Conservation (phyloP, 2,113 vertebrate species). For the Butorides virescens region DNA sequence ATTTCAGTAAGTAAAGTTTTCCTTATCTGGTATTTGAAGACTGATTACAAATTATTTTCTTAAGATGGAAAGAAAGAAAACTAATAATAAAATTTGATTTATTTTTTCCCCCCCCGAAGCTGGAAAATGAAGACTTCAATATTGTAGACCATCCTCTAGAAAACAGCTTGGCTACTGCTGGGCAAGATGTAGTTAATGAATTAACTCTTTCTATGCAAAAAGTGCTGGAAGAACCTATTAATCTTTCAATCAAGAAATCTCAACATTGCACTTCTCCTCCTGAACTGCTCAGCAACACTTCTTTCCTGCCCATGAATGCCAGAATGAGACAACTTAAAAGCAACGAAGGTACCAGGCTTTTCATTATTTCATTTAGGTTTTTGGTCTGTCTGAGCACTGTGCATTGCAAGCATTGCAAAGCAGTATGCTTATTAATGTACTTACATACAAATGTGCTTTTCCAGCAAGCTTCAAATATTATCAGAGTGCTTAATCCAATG, state of each 20-base stretch:
- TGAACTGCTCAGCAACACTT: slow-evolving; percentile 1
- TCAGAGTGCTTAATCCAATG: slow-evolving; percentile 4
- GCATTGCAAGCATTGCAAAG: neutral
- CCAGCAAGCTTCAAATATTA: neutral
- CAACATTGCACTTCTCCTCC: slow-evolving; percentile 9
- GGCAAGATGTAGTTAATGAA: slow-evolving; percentile 57
- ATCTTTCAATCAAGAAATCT: slow-evolving; percentile 78
- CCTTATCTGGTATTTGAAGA: neutral
- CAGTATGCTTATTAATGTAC: neutral
- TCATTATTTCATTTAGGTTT: neutral
- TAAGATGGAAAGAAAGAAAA: neutral
- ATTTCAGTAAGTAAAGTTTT: neutral
- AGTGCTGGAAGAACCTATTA: slow-evolving; percentile 80
- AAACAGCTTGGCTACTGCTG: slow-evolving; percentile 10
- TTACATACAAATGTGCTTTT: neutral
- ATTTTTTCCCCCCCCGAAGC: slow-evolving; percentile 39
- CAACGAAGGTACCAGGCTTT: slow-evolving; percentile 70
- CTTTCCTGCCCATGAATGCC: slow-evolving; percentile 22
- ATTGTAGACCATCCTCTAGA: slow-evolving; percentile 42
- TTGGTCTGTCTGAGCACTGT: neutral
- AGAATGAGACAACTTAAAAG: slow-evolving; percentile 48
- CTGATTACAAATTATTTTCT: neutral
- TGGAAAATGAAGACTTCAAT: slow-evolving; percentile 72
- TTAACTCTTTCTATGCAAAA: slow-evolving; percentile 71
- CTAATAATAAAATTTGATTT: neutral